These are phyloP conservation scores for Capreolus pygargus DNA, from an alignment of 2,113 vertebrate genomes.

Conservation along the genomic window DNA sequence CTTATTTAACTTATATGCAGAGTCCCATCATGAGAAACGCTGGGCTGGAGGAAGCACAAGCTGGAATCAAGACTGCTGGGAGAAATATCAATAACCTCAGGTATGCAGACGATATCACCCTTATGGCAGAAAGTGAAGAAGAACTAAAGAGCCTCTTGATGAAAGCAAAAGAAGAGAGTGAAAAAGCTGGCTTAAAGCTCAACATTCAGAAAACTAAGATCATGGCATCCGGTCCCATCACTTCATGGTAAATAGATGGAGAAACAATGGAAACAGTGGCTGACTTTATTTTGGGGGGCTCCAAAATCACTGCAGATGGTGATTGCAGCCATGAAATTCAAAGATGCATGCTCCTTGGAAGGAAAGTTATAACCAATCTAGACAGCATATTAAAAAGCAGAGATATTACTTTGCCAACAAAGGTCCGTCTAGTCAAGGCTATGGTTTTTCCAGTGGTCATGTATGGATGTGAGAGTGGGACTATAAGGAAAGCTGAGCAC, in stretches of 20 bases:
- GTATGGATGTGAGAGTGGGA: neutral
- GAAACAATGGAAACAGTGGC: neutral
- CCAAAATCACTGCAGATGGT: neutral
- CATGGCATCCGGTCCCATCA: neutral
- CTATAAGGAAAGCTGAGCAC: neutral
- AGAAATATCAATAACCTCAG: neutral
- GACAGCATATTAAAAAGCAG: neutral
- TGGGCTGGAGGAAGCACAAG: neutral
- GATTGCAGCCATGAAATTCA: neutral
- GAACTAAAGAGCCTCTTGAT: neutral
- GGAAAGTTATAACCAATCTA: neutral
- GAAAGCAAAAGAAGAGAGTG: neutral
- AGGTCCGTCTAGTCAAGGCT: neutral
- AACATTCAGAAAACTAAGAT: neutral
- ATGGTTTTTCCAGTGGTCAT: neutral
- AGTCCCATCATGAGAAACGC: neutral
- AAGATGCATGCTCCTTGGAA: neutral
- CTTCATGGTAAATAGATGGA: neutral
- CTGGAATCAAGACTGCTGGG: neutral
- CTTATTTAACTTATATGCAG: neutral
- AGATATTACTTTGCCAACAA: neutral
- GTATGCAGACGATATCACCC: neutral
- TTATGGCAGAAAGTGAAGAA: neutral
- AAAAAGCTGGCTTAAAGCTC: neutral
- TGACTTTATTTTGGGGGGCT: neutral